These are phyloP conservation scores for Tortrix viridana DNA, from an alignment of 2,888 invertebrate species.

Conservation along the genomic window DNA sequence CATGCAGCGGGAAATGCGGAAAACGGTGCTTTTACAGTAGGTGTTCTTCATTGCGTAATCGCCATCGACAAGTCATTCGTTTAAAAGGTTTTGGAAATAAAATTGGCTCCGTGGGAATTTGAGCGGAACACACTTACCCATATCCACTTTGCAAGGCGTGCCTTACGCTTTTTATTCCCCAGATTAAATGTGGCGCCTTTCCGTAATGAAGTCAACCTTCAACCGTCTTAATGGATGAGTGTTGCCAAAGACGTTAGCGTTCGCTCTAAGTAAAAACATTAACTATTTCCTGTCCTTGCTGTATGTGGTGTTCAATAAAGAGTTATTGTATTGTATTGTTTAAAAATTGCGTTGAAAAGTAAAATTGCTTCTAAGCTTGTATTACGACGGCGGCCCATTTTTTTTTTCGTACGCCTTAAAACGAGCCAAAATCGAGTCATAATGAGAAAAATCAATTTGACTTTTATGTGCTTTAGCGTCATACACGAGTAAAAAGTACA, in stretches of 20 bases:
- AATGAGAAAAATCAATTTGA: conserved; percentile 27
- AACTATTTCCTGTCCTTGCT: too few species aligned
- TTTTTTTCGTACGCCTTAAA: too few species aligned
- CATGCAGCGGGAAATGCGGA: conserved; percentile 19
- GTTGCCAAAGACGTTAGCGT: neutral
- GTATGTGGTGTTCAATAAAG: too few species aligned
- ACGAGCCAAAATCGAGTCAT: neutral
- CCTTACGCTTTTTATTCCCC: conserved; percentile 31
- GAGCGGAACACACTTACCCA: conserved; percentile 32
- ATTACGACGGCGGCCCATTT: too few species aligned
- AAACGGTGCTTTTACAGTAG: conserved; percentile 8
- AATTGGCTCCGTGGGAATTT: conserved; percentile 42
- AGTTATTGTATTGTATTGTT: too few species aligned
- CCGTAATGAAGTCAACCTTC: conserved; percentile 12
- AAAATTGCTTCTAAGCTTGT: too few species aligned
- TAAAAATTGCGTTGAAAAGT: too few species aligned
- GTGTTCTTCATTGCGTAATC: conserved; percentile 49
- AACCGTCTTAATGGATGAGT: neutral
- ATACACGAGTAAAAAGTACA: conserved; percentile 50
- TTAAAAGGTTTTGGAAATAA: conserved; percentile 55
- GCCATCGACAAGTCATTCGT: conserved; percentile 47
- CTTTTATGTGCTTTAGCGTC: conserved; percentile 21
- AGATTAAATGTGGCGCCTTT: conserved; percentile 31
- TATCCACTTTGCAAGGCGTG: conserved; percentile 25
- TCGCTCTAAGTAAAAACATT: too few species aligned